Percentiles rank a stretch among this genome's conserved stretches.
Conservation (phyloP, 2,888 invertebrate genomes). For the Eristalis tenax region DNA sequence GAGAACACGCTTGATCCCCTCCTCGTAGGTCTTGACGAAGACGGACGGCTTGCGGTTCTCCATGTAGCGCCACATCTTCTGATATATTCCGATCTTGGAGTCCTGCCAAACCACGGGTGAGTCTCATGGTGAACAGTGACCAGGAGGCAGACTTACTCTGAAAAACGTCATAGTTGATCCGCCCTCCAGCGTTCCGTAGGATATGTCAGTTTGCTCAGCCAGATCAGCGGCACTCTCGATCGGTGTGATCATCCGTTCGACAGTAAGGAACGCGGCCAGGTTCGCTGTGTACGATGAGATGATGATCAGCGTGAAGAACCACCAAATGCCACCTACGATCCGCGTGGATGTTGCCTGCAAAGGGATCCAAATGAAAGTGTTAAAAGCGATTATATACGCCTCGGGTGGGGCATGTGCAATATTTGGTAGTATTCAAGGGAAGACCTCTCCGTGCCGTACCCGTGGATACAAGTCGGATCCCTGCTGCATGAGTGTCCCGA, state of each 20-base stretch:
- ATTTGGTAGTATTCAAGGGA: neutral
- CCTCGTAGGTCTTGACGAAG: slow-evolving; percentile 94
- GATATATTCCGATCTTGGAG: slow-evolving; percentile 94
- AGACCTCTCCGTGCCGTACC: slow-evolving; percentile 82
- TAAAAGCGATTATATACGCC: neutral
- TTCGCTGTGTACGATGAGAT: slow-evolving; percentile 98
- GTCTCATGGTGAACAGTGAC: too few relatives aligned
- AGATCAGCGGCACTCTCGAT: slow-evolving; percentile 98
- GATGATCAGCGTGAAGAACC: slow-evolving; percentile 99
- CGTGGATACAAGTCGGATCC: slow-evolving; percentile 96
- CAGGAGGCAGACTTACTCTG: slow-evolving; percentile 84
- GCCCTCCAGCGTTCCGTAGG: slow-evolving; percentile 95
- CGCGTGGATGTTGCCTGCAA: slow-evolving; percentile 93
- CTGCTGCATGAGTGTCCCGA: slow-evolving; percentile 96
- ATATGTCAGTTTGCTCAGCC: slow-evolving; percentile 95
- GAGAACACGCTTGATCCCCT: slow-evolving; percentile 93
- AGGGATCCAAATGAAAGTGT: neutral
- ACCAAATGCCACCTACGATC: slow-evolving; percentile 98
- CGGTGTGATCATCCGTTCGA: slow-evolving; percentile 96
- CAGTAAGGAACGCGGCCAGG: slow-evolving; percentile 98
- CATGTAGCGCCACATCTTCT: slow-evolving; percentile 98
- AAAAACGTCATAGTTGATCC: slow-evolving; percentile 99
- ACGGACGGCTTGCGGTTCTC: slow-evolving; percentile 89
- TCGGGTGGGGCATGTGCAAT: neutral
- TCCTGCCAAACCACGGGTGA: slow-evolving; percentile 83